Base-by-base conservation (phyloP, 2,888 invertebrate genomes). In the Acronicta alni region DNA sequence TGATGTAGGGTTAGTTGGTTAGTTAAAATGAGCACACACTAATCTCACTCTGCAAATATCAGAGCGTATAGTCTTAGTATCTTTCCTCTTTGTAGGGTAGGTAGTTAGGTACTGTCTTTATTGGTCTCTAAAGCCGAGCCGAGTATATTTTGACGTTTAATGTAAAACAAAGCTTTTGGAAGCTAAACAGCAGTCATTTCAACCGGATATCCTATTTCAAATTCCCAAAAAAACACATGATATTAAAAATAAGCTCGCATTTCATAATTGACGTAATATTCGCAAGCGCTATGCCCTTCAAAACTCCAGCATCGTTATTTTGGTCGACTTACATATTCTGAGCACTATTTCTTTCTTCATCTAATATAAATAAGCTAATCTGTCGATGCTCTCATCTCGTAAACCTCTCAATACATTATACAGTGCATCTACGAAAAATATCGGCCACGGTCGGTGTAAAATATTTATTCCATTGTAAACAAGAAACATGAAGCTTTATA, bases 221-320 rank as follows among this genome's bases (percentile, higher is more conserved):
- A 14, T 32, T n/a, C 35, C 1, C n/a, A 35, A 4, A 35, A 35
- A 35, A n/a, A 1, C 4, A 2, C 0, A 14, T 3, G 14, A 14
- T 14, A 4, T n/a, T 16, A 15, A 14, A 49, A 49, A 26, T n/a
- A 32, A 39, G 14, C 47, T 62, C 65, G 47, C 8, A 39, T 51
- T 51, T 51, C 66, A 49, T 65, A 0, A 20, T 47, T 44, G 30
- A 65, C 71, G 49, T 55, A 71, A 69, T 42, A 56, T 47, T 52
- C 45, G 57, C 56, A 30, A 43, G 64, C 56, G 51, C 42, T 67
- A 47, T 42, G 71, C 53, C 77, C 77, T 79, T 79, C 67, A 73
- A 67, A 61, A 23, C 30, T 57, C 47, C 52, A 64, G 49, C 8
- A n/a, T 15, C 14, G 61, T 66, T 78, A 70, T 75, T 75, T 67